Percentiles rank a stretch among this genome's conserved stretches.
Conservation (phyloP, 2,797 vertebrate genomes). For the Micromesistius poutassou region DNA sequence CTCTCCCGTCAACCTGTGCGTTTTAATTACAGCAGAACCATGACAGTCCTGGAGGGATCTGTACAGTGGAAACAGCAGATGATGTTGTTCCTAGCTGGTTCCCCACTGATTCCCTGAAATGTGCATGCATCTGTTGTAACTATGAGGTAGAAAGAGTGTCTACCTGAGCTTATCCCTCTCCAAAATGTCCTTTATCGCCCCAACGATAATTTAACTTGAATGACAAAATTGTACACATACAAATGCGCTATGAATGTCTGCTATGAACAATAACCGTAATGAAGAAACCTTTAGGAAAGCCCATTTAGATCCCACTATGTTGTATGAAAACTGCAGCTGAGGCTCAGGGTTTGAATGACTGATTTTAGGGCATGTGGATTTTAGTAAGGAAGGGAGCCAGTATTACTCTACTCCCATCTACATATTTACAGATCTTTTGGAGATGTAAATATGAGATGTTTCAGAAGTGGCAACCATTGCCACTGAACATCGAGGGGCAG, state of each 20-base stretch:
- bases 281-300: not conserved
- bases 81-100: constrained; percentile 26
- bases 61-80: constrained; percentile 51
- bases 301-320: not conserved
- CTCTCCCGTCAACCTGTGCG: constrained; percentile 56
- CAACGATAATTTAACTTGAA: not conserved
- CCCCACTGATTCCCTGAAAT: constrained; percentile 33
- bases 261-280: not conserved
- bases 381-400: not conserved
- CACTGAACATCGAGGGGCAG: not conserved
- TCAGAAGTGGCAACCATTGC: not conserved
- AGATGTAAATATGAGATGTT: not conserved
- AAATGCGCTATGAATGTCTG: constrained; percentile 3
- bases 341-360: not conserved
- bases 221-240: not conserved
- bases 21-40: constrained; percentile 71
- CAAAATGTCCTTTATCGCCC: not conserved
- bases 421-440: not conserved
- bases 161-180: not conserved
- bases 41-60: constrained; percentile 52
- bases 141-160: not conserved
- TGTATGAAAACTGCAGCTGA: not conserved
- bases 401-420: not conserved
- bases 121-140: constrained; percentile 22
- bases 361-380: not conserved